These are phyloP conservation scores for Nyctibius bracteatus DNA, from an alignment of 2,113 vertebrate species.

Conservation along the genomic window DNA sequence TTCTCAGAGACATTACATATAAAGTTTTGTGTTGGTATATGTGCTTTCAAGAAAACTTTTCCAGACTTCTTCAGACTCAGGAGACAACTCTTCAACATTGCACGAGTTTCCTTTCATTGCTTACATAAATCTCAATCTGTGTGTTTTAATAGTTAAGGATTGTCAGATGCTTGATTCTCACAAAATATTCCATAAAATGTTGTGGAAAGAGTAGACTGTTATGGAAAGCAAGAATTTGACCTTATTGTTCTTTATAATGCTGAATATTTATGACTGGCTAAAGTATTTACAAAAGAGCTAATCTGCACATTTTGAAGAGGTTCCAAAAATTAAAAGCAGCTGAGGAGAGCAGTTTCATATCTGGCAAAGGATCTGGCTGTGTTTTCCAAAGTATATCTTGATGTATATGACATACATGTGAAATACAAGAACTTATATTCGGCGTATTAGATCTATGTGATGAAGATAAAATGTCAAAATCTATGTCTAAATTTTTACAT, in stretches of 20 bases:
- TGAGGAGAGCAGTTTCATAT: neutral
- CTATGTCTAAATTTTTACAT: neutral
- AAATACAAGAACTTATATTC: neutral
- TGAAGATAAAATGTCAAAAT: neutral
- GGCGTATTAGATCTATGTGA: neutral
- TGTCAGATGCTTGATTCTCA: neutral
- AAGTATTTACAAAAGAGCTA: neutral
- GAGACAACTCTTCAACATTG: neutral
- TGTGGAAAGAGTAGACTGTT: neutral
- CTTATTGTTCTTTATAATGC: neutral
- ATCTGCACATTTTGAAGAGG: neutral
- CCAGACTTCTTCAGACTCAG: neutral
- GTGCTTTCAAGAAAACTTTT: neutral
- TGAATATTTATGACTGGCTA: neutral
- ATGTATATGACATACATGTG: neutral
- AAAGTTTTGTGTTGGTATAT: neutral
- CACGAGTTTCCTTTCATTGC: neutral
- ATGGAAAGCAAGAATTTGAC: neutral
- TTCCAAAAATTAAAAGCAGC: neutral
- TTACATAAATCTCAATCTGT: neutral
- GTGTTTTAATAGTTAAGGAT: neutral
- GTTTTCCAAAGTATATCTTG: neutral
- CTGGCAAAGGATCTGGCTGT: neutral
- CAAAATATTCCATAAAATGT: neutral
- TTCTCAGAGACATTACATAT: neutral